Evolutionary conservation across 2,113 vertebrate genomes (phyloP).

Genomic region (Anguilla rostrata): DNA sequence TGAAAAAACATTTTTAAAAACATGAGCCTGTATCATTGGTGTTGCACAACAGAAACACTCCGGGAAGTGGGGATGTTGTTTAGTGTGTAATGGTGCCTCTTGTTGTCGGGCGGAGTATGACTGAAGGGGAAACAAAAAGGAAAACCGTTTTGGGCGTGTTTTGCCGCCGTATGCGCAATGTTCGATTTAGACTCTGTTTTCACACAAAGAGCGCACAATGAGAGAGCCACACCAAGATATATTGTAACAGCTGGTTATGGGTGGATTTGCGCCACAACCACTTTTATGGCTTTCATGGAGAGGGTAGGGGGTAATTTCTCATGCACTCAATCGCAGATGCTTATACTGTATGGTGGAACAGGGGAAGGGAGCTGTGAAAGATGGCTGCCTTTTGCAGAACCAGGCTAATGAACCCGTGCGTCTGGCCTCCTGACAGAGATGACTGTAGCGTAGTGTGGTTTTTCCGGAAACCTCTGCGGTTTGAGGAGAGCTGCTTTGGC

Average conservation of each 20-base stretch:
- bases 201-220: conserved; percentile 45
- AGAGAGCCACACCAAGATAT: conserved; percentile 56
- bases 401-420: conserved; percentile 57
- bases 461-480: conserved; percentile 4
- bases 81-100: conserved; percentile 50
- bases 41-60: conserved; percentile 31
- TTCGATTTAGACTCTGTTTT: conserved; percentile 42
- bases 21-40: conserved; percentile 26
- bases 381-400: conserved; percentile 60
- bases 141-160: conserved; percentile 30
- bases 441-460: neutral
- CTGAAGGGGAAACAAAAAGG: conserved; percentile 52
- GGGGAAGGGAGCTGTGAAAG: conserved; percentile 54
- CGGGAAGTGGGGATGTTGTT: conserved; percentile 23
- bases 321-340: conserved; percentile 58
- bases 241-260: conserved; percentile 61
- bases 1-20: conserved; percentile 11
- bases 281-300: conserved; percentile 60
- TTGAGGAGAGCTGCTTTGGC: conserved; percentile 35
- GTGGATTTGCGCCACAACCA: conserved; percentile 62
- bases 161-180: conserved; percentile 27
- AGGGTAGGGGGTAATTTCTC: conserved; percentile 57
- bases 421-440: conserved; percentile 42
- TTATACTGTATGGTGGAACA: conserved; percentile 53
- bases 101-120: conserved; percentile 53